phyloP scores from a whole-genome alignment of 2,888 invertebrate genomes.

The Chouioia cunea region DNA sequence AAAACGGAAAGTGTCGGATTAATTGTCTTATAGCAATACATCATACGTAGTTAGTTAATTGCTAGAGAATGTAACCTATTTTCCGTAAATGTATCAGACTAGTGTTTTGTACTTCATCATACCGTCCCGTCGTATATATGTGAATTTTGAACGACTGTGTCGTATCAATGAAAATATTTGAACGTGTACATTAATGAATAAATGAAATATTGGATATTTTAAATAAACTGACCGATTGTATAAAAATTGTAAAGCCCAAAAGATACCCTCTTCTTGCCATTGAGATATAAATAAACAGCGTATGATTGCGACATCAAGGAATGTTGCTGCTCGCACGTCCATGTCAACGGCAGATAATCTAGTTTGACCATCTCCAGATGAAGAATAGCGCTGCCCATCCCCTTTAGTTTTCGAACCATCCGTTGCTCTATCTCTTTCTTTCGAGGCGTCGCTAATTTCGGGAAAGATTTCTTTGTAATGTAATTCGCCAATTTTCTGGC shows the following conservation, averaged over 20 bases:
- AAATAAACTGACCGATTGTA: slow-evolving; percentile 36
- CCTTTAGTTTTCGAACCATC: slow-evolving; percentile 8
- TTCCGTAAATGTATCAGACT: too few species aligned
- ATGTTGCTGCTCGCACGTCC: slow-evolving; percentile 89
- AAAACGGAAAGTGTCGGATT: too few species aligned
- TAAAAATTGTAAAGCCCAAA: slow-evolving; percentile 90
- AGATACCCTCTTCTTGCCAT: slow-evolving; percentile 98
- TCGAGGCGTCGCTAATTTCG: slow-evolving; percentile 9
- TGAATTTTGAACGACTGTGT: too few species aligned
- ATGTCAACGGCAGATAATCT: slow-evolving; percentile 48
- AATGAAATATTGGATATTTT: background rate
- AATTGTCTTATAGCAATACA: too few species aligned
- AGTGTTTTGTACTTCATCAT: too few species aligned
- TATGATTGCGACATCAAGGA: slow-evolving; percentile 95
- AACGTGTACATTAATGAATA: too few species aligned
- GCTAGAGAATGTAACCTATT: too few species aligned
- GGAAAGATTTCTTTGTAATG: background rate
- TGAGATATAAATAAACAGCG: slow-evolving; percentile 95
- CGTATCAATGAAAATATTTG: too few species aligned
- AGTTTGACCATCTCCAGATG: background rate
- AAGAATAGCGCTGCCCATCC: slow-evolving; percentile 8
- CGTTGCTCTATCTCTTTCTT: background rate
- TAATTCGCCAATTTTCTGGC: background rate
- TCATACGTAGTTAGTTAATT: too few species aligned
- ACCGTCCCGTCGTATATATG: too few species aligned